A percentile compares a stretch with the other conserved stretches of the same genome.
These are phyloP conservation scores for Limosa lapponica DNA, from an alignment of 2,797 vertebrate species.

Conservation along the genomic window DNA sequence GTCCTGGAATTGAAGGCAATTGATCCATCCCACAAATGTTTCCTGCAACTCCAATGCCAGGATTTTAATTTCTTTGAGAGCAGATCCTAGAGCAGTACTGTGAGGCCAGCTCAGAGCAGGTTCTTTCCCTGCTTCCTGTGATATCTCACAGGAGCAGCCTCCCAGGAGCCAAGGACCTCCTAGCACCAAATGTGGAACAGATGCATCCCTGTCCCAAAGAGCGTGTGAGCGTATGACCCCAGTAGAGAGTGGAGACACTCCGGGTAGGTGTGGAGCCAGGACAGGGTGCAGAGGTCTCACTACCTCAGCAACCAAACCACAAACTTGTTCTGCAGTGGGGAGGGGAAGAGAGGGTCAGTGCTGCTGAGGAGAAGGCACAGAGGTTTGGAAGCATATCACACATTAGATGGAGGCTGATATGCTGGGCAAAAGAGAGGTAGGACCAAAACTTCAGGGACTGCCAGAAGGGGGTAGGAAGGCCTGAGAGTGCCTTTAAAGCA, in stretches of 20 bases:
- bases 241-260: background rate
- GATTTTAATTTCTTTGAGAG: background rate
- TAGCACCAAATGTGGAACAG: background rate
- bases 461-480: background rate
- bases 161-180: background rate
- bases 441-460: background rate
- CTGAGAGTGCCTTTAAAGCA: background rate
- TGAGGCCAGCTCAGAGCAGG: background rate
- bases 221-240: accelerated
- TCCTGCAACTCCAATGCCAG: background rate
- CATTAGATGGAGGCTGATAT: background rate
- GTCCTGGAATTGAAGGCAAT: background rate
- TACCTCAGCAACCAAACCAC: background rate
- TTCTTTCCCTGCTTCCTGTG: background rate
- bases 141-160: background rate
- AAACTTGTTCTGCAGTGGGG: background rate
- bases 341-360: background rate
- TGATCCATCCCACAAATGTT: background rate
- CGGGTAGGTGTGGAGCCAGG: background rate
- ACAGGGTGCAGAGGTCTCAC: background rate
- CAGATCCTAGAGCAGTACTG: background rate
- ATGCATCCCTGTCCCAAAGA: background rate
- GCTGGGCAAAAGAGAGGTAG: background rate
- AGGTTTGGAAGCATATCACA: accelerated
- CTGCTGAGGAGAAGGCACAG: background rate